Percentiles rank a stretch among this genome's conserved stretches.
These are phyloP conservation scores for Chionis minor DNA, from an alignment of 2,113 vertebrate genomes.

Conservation along the genomic window DNA sequence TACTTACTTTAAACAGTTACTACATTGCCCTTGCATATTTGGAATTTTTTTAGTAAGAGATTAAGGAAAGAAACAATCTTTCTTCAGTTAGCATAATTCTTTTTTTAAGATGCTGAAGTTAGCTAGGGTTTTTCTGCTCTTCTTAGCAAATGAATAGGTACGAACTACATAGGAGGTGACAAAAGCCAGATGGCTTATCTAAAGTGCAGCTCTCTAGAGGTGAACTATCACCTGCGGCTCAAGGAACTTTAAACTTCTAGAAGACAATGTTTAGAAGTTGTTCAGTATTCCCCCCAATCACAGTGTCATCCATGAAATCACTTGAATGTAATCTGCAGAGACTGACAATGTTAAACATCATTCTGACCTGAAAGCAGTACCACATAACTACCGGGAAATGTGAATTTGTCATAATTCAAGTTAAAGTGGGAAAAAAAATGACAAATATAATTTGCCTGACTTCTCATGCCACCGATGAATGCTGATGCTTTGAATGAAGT, in stretches of 20 bases:
- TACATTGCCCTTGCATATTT: not conserved
- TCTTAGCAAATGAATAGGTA: not conserved
- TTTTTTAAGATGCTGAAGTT: not conserved
- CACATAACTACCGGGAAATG: not conserved
- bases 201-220: not conserved
- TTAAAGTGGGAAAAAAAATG: not conserved
- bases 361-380: not conserved
- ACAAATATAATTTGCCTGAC: not conserved
- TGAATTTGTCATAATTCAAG: not conserved
- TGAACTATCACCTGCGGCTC: not conserved
- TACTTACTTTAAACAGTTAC: not conserved
- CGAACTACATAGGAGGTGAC: not conserved
- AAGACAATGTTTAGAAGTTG: not conserved
- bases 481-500: not conserved
- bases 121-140: not conserved
- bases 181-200: not conserved
- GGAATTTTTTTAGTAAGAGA: not conserved
- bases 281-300: not conserved
- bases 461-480: not conserved
- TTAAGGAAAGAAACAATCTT: not conserved
- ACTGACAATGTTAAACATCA: not conserved
- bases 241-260: not conserved
- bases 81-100: not conserved
- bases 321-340: not conserved
- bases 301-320: not conserved